Percentiles rank a stretch among this genome's conserved stretches.
These are phyloP conservation scores for Scatophagus argus DNA, from an alignment of 2,113 vertebrate genomes.

Conservation along the genomic window DNA sequence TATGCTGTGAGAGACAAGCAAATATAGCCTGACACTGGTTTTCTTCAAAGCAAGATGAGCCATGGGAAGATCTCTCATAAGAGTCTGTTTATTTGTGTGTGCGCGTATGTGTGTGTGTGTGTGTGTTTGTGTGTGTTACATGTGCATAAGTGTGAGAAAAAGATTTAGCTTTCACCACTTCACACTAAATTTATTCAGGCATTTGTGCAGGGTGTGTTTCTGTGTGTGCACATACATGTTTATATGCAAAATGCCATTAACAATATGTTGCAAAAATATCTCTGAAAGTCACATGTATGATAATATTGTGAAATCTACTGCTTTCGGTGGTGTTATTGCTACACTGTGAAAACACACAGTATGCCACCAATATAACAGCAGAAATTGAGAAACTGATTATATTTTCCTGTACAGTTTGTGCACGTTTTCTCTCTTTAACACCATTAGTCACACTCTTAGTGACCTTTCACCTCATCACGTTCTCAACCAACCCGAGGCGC, in stretches of 20 bases:
- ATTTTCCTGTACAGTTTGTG: background rate
- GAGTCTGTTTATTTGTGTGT: constrained; percentile 3
- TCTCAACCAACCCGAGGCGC: constrained; percentile 47
- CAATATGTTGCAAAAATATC: background rate
- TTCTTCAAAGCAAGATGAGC: constrained; percentile 28
- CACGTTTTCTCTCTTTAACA: constrained; percentile 20
- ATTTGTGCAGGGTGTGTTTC: background rate
- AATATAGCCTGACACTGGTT: constrained; percentile 15
- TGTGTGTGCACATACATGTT: no score
- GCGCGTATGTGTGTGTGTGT: background rate
- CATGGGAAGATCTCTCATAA: constrained; percentile 25
- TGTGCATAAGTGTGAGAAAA: constrained; percentile 10
- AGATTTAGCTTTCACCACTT: constrained; percentile 24
- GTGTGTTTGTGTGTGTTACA: background rate
- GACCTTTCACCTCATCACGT: constrained; percentile 56
- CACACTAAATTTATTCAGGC: constrained; percentile 2
- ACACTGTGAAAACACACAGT: background rate
- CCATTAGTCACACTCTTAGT: background rate
- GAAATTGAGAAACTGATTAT: background rate
- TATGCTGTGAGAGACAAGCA: constrained; percentile 1
- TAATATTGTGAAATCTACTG: background rate
- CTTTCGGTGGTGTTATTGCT: background rate
- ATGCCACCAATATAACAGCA: background rate
- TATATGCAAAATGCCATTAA: background rate
- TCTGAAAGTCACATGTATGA: background rate